Conservation (phyloP, 2,113 vertebrate genomes). For the Apteryx mantelli region DNA sequence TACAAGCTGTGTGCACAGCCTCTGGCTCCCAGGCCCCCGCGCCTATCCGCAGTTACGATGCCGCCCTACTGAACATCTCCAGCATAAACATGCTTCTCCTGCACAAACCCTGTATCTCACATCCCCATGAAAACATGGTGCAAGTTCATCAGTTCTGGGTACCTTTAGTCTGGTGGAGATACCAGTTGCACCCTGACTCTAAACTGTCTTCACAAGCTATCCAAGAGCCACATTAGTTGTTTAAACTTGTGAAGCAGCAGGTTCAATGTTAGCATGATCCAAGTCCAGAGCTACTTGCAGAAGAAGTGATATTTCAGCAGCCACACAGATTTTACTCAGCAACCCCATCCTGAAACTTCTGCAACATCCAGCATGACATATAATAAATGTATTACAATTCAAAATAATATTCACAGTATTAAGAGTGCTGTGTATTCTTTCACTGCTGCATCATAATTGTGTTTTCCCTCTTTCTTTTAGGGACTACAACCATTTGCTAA, state of each 20-base stretch:
- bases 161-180: background rate
- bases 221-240: background rate
- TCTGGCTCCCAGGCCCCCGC: background rate
- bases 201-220: background rate
- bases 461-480: background rate
- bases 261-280: fast-evolving
- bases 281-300: background rate
- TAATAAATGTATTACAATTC: background rate
- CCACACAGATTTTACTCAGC: background rate
- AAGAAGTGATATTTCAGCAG: background rate
- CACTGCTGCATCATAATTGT: background rate
- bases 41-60: too few species aligned
- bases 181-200: background rate
- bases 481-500: background rate
- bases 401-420: background rate
- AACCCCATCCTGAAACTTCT: background rate
- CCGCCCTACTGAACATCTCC: background rate
- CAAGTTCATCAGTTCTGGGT: fast-evolving
- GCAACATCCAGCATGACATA: background rate
- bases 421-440: background rate
- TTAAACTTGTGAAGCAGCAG: background rate
- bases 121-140: fast-evolving
- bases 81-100: background rate
- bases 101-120: background rate
- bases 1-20: background rate